Percentiles rank a stretch among this genome's conserved stretches.
phyloP scores from a whole-genome alignment of 2,797 vertebrate species.

The Aeoliscus strigatus region DNA sequence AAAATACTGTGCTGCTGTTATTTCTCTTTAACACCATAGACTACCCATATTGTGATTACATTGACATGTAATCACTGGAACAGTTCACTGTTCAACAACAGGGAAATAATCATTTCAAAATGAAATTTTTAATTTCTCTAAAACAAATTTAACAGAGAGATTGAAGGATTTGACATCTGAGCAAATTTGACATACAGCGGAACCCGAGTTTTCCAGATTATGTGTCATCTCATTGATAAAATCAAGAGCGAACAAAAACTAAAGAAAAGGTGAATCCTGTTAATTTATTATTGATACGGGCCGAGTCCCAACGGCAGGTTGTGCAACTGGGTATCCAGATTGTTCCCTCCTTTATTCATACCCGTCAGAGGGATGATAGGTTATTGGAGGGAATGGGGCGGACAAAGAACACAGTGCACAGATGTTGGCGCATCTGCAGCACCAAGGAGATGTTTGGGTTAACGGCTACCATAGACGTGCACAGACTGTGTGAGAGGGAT shows the following conservation, averaged over 20 bases:
- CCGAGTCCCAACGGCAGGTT: conserved; percentile 57
- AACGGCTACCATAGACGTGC: conserved; percentile 56
- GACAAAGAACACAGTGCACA: conserved; percentile 80
- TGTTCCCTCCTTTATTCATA: conserved; percentile 80
- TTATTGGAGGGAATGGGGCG: conserved; percentile 87
- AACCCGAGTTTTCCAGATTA: too few relatives aligned
- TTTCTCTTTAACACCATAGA: neutral
- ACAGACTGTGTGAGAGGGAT: conserved; percentile 47
- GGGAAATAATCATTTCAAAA: too few relatives aligned
- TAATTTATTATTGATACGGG: conserved; percentile 67
- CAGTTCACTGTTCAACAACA: neutral
- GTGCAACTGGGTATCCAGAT: conserved; percentile 74
- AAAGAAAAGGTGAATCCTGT: conserved; percentile 35
- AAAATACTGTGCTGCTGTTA: neutral
- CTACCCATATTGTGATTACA: neutral
- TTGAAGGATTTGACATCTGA: too few relatives aligned
- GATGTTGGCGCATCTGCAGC: conserved; percentile 87
- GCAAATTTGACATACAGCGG: too few relatives aligned
- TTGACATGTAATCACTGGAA: too few relatives aligned
- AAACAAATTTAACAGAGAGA: too few relatives aligned
- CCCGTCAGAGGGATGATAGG: conserved; percentile 80
- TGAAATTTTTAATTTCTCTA: too few relatives aligned
- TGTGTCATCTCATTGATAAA: conserved; percentile 13
- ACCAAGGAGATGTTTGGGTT: conserved; percentile 41
- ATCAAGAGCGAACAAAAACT: conserved; percentile 21